Conservation (phyloP, 2,113 vertebrate species). For the Phyllopteryx taeniolatus region DNA sequence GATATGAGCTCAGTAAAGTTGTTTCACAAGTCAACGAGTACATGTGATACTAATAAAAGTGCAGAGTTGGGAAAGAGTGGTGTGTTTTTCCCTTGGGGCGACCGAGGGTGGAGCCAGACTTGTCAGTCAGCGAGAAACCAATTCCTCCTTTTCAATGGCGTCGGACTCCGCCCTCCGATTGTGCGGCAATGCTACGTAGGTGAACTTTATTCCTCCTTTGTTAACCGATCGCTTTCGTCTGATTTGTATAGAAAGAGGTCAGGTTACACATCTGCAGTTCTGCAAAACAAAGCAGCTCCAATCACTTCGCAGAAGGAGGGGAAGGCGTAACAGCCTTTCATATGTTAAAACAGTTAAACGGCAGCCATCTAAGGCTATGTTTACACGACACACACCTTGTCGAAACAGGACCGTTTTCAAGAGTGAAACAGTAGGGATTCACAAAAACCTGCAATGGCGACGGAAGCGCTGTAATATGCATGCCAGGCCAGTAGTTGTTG, state of each 20-base stretch:
- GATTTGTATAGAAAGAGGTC: slow-evolving; percentile 60
- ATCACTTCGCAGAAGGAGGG: slow-evolving; percentile 18
- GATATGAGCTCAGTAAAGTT: slow-evolving; percentile 16
- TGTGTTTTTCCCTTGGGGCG: slow-evolving; percentile 43
- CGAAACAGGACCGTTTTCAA: not conserved
- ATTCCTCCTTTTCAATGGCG: slow-evolving; percentile 67
- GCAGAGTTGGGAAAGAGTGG: not conserved
- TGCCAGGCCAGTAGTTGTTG: not conserved
- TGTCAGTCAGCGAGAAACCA: slow-evolving; percentile 58
- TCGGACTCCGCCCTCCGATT: slow-evolving; percentile 63
- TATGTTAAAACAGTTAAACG: slow-evolving; percentile 24
- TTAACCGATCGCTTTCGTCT: slow-evolving; percentile 35
- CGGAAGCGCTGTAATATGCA: not conserved
- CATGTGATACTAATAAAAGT: slow-evolving; percentile 31
- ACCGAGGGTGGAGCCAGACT: slow-evolving; percentile 52
- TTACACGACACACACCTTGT: not conserved
- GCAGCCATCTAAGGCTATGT: not conserved
- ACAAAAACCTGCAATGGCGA: not conserved
- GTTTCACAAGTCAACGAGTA: slow-evolving; percentile 16
- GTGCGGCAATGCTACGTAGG: slow-evolving; percentile 48
- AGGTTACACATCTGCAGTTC: slow-evolving; percentile 55
- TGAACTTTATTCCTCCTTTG: slow-evolving; percentile 65
- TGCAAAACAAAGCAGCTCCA: slow-evolving; percentile 40
- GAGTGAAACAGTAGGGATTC: too few species aligned
- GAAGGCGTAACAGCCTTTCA: slow-evolving; percentile 31